A percentile compares a stretch with the other conserved stretches of the same genome.
These are phyloP conservation scores for Phymatocera aterrima DNA, from an alignment of 2,888 invertebrate species.

Conservation along the genomic window DNA sequence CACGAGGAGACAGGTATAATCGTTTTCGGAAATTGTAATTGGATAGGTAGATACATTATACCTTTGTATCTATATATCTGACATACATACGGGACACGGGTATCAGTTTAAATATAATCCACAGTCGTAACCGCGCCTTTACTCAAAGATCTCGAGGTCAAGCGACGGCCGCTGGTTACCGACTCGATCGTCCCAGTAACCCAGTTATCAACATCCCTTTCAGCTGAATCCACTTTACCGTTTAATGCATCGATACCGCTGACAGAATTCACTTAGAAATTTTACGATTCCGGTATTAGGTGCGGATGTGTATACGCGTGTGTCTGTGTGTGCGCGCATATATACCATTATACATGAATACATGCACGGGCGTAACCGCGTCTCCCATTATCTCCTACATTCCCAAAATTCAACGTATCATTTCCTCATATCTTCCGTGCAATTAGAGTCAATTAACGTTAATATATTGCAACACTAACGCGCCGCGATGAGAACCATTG, in stretches of 20 bases:
- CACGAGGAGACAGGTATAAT: background rate
- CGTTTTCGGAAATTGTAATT: background rate
- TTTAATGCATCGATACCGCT: constrained; percentile 43
- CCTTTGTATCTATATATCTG: no score
- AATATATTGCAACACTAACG: constrained; percentile 4
- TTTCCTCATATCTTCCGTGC: no score
- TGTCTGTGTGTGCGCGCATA: no score
- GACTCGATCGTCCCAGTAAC: constrained; percentile 56
- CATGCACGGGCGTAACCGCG: no score
- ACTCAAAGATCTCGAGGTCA: constrained; percentile 45
- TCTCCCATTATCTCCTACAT: no score
- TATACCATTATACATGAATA: no score
- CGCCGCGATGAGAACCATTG: no score
- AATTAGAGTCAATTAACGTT: background rate
- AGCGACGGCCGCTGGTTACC: constrained; percentile 50
- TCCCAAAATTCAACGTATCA: no score
- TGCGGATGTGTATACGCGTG: no score
- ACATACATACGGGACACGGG: no score
- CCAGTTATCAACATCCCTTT: constrained; percentile 54
- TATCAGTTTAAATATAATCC: background rate
- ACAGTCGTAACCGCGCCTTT: constrained; percentile 23
- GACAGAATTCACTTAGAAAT: constrained; percentile 31
- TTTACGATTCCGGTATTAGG: no score
- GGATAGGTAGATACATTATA: background rate
- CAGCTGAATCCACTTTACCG: constrained; percentile 48